Conservation (phyloP, 2,888 invertebrate genomes). For the Drosophila demipolita region DNA sequence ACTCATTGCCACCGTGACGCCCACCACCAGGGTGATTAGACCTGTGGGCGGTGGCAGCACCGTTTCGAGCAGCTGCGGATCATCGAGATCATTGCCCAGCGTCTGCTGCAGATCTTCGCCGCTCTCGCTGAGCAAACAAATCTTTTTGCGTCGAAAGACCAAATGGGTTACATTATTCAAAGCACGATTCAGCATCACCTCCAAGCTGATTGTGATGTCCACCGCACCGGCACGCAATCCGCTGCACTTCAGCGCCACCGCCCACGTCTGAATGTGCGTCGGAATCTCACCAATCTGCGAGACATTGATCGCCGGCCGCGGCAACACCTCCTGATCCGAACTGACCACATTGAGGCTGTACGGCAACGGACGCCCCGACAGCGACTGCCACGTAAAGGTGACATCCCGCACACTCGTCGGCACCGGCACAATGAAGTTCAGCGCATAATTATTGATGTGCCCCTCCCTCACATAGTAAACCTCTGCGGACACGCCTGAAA, state of each 20-base stretch:
- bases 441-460: constrained; percentile 94
- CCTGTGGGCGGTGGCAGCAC: constrained; percentile 83
- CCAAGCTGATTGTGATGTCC: constrained; percentile 92
- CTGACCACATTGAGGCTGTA: constrained; percentile 93
- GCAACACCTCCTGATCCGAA: constrained; percentile 91
- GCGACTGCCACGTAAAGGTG: constrained; percentile 96
- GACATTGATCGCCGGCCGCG: constrained; percentile 92
- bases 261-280: constrained; percentile 91
- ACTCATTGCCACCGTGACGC: constrained; percentile 83
- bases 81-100: constrained; percentile 68
- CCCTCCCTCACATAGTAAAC: constrained; percentile 96
- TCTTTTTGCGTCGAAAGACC: constrained; percentile 93
- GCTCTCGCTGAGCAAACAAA: constrained; percentile 87
- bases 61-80: constrained; percentile 83
- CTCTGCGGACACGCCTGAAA: constrained; percentile 92
- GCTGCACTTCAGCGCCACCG: constrained; percentile 92
- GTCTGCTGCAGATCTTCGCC: constrained; percentile 57
- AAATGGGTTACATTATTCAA: constrained; percentile 90
- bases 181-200: constrained; percentile 90
- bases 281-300: constrained; percentile 93
- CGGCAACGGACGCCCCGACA: constrained; percentile 91
- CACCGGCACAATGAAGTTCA: constrained; percentile 94
- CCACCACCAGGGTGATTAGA: constrained; percentile 83
- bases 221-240: constrained; percentile 93
- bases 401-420: constrained; percentile 93